Percentiles rank a stretch among this genome's conserved stretches.
phyloP scores from a whole-genome alignment of 2,113 vertebrate genomes.

The Sporophila hypoxantha region DNA sequence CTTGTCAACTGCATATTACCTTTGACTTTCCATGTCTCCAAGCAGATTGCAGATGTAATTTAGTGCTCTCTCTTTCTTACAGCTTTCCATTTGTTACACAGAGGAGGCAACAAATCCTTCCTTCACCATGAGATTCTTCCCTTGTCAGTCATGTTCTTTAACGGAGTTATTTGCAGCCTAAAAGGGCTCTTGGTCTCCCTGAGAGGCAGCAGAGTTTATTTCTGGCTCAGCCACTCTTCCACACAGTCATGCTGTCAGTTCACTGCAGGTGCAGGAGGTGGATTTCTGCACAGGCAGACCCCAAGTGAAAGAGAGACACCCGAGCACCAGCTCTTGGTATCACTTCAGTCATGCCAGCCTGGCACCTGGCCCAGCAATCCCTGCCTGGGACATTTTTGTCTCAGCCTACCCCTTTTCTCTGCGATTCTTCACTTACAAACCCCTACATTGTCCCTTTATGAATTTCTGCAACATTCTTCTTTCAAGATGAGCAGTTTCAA shows the following conservation, averaged over 20 bases:
- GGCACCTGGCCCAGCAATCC: not conserved
- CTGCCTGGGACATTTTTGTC: not conserved
- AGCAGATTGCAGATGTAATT: not conserved
- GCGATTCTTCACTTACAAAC: not conserved
- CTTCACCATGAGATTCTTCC: not conserved
- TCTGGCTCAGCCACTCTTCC: not conserved
- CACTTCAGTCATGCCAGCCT: not conserved
- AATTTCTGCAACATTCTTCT: not conserved
- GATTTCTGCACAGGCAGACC: not conserved
- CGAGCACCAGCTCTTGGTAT: not conserved
- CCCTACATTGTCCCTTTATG: not conserved
- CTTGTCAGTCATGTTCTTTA: not conserved
- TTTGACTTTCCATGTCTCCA: not conserved
- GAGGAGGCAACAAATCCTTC: not conserved
- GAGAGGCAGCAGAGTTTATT: not conserved
- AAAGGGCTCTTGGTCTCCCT: not conserved
- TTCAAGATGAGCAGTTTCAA: rapidly evolving
- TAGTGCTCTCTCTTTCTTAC: not conserved
- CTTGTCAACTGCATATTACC: not conserved
- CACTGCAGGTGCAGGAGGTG: not conserved
- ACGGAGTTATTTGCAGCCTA: not conserved
- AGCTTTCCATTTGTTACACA: not conserved
- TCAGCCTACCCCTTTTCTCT: not conserved
- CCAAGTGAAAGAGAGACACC: not conserved
- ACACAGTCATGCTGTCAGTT: not conserved